Conservation (phyloP, 53 echinoderm and acorn worm genomes). For the Antedon mediterranea region DNA sequence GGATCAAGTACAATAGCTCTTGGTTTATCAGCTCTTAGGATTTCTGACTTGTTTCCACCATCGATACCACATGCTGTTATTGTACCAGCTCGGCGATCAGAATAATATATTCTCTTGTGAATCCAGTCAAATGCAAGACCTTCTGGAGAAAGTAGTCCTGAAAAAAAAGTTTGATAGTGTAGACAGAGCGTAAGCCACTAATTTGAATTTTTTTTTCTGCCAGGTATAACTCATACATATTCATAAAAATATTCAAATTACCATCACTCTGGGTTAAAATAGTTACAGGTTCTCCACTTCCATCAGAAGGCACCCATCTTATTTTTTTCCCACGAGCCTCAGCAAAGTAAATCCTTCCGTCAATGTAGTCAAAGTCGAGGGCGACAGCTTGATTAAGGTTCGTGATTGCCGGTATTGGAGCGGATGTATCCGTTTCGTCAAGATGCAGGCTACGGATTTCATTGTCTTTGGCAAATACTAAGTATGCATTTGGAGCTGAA, state of each 20-base stretch:
- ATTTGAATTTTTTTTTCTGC: no score
- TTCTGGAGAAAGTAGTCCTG: background rate
- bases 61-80: conserved; percentile 17
- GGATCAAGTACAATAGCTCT: conserved; percentile 19
- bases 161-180: no score
- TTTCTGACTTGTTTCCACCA: conserved; percentile 1
- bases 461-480: background rate
- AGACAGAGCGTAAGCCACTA: no score
- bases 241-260: no score
- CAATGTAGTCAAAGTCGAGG: conserved; percentile 12
- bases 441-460: conserved; percentile 10
- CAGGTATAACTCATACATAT: no score
- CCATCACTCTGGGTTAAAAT: background rate
- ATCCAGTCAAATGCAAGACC: conserved; percentile 19
- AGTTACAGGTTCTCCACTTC: background rate
- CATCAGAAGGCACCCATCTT: conserved; percentile 9
- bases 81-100: background rate
- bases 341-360: conserved; percentile 14
- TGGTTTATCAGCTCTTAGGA: background rate
- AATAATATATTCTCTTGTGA: conserved; percentile 18
- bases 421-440: conserved; percentile 16
- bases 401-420: conserved; percentile 13
- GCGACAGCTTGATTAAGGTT: background rate
- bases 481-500: conserved; percentile 22
- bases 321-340: background rate